Base-by-base conservation (phyloP, 2,797 vertebrate genomes). In the Percopsis omiscomaycus region DNA sequence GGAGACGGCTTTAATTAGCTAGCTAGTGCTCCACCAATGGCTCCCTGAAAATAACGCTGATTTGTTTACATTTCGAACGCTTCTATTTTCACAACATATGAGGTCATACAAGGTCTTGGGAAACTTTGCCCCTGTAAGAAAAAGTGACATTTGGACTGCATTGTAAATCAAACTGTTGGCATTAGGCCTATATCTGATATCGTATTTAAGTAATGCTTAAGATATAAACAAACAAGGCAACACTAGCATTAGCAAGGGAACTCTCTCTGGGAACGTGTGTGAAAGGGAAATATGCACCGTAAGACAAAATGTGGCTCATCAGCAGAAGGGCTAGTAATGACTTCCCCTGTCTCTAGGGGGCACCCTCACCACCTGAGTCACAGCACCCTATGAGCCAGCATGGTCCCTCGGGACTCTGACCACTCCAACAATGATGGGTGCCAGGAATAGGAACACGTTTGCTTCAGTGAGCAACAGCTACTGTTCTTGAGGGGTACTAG, bases 261-360 rank as follows among this genome's bases (percentile, higher is more conserved):
- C 73, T 87, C 71, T 59, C 84, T 61, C 59, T 74, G 74, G 70
- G 69, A 84, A 83, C 67, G 56, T 78, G 75, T 78, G 82, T 66
- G 72, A 75, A 76, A 75, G 47, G 59, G 74, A 71, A 73, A 72
- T 8, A 69, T 74, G 61, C 69, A 73, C 54, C 44, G 13, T 32
- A 44, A 44, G 46, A 6, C 8, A 68, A 64, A 15, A 16, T 12
- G 32, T 72, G 54, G 46, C 65, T 66, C 30, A 54, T 62, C 54
- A 22, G 70, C 37, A 12, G 48, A 51, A 63, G 71, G 64, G 64
- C 65, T 44, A 50, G 84, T 83, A 79, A 84, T 86, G 79, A 77
- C 80, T 74, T 48, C 57, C 79, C 80, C 73, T 3, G 56, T 88
- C 91, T 90, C 82, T 75, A 88, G 88, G 82, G 87, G 84, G 86